Base-by-base conservation (phyloP, 2,797 vertebrate genomes). In the Bothrops alternatus region DNA sequence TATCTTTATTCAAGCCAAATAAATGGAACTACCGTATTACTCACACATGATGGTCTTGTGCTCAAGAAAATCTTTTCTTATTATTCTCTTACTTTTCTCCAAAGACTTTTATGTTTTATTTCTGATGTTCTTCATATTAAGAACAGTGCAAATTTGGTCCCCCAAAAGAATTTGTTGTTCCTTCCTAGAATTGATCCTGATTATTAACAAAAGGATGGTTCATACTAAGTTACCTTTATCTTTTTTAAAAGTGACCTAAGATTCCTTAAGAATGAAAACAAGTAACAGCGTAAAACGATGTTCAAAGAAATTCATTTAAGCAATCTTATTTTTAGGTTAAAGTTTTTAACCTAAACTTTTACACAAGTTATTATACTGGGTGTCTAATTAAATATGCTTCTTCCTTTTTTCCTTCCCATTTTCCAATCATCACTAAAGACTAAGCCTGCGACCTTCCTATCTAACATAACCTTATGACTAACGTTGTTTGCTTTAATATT, bases 241-340 rank as follows among this genome's bases (percentile, higher is more conserved):
- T 26, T 20, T 90, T 92, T 56, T 86, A 37, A 32, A 11, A 26
- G 25, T 26, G 32, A 65, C 8, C 57, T 78, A 55, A 63, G 55
- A 23, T 56, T 86, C 10, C 32, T 89, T 87, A 50, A 78, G n/a
- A 56, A 53, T 55, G 25, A 42, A 32, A 87, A 91, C 25, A 86
- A 89, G 26, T 89, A 65, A 63, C n/a, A n/a, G 42, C 1, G 16
- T 37, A 87, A 87, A 65, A 56, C 53, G 28, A 63, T 61, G 11
- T 63, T 53, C 85, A 82, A 57, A 88, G 65, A 82, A 93, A 90
- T 93, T 58, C 61, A 87, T 60, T 93, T 88, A 82, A 90, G 14
- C n/a, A 18, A 6, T 61, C 55, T 93, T 56, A 85, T 91, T 61
- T 90, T 93, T 37, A 90, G 47, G 47, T 47, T 47, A 47, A 47